A percentile compares a stretch with the other conserved stretches of the same genome.
phyloP scores from a whole-genome alignment of 1,140 invertebrate genomes.

The Zaprionus capensis region DNA sequence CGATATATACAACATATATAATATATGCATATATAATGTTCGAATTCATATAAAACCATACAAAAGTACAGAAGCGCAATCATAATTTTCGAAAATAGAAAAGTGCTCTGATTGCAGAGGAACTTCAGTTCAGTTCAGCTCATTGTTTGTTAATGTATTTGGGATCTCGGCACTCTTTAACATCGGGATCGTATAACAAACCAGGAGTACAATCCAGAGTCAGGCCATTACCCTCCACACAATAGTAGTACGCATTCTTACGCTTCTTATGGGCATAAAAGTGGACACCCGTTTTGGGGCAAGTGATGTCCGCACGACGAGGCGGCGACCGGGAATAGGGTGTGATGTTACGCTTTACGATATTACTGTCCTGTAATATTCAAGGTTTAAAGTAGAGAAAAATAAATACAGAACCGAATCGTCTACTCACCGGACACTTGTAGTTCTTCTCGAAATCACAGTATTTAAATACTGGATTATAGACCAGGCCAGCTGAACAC shows the following conservation, averaged over 20 bases:
- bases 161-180: slow-evolving; percentile 65
- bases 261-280: slow-evolving; percentile 66
- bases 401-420: background rate
- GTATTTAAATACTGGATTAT: slow-evolving; percentile 52
- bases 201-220: slow-evolving; percentile 76
- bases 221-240: slow-evolving; percentile 66
- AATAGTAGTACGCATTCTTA: slow-evolving; percentile 72
- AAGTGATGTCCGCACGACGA: slow-evolving; percentile 67
- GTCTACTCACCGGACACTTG: background rate
- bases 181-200: slow-evolving; percentile 56
- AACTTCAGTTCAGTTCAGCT: background rate
- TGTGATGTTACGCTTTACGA: slow-evolving; percentile 55
- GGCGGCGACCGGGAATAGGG: slow-evolving; percentile 65
- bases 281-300: slow-evolving; percentile 53
- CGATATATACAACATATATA: slow-evolving; percentile 1
- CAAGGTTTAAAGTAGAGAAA: background rate
- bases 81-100: background rate
- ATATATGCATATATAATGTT: background rate
- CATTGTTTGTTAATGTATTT: slow-evolving; percentile 29
- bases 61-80: background rate
- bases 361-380: slow-evolving; percentile 36
- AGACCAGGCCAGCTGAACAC: slow-evolving; percentile 61
- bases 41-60: background rate
- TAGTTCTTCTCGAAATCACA: slow-evolving; percentile 58
- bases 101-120: background rate